Conservation (phyloP, 2,113 vertebrate species). For the Phycodurus eques region DNA sequence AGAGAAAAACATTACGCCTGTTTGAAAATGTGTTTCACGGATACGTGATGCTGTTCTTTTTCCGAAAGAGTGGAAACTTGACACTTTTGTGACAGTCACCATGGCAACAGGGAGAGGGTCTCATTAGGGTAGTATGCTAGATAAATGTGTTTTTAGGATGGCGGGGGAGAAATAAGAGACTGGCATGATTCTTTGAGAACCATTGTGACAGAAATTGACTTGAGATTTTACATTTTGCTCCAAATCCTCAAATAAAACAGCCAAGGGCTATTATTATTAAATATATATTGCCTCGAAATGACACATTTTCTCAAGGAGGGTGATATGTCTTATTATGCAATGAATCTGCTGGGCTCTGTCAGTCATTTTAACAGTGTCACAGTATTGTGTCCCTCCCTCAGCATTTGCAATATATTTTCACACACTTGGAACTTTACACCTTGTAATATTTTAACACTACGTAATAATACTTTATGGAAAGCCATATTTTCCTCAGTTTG, state of each 20-base stretch:
- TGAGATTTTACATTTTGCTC: conserved; percentile 27
- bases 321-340: conserved; percentile 24
- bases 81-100: conserved; percentile 80
- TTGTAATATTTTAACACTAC: conserved; percentile 48
- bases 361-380: neutral
- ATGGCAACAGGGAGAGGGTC: conserved; percentile 73
- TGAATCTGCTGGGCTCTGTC: conserved; percentile 21
- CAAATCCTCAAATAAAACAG: conserved; percentile 37
- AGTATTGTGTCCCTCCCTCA: conserved; percentile 5
- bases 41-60: conserved; percentile 63
- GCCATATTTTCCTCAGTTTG: conserved; percentile 9
- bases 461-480: conserved; percentile 26
- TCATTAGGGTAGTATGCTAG: conserved; percentile 71
- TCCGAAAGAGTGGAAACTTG: conserved; percentile 72
- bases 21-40: conserved; percentile 74
- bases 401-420: conserved; percentile 36
- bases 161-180: conserved; percentile 51
- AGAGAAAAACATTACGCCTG: conserved; percentile 55
- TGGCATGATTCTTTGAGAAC: conserved; percentile 23
- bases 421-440: conserved; percentile 49
- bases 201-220: neutral
- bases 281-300: conserved; percentile 57
- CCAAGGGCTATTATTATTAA: conserved; percentile 43
- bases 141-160: conserved; percentile 52
- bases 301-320: conserved; percentile 55